Base-by-base conservation (phyloP, 1,140 invertebrate genomes). In the Bilobella aurantiaca region DNA sequence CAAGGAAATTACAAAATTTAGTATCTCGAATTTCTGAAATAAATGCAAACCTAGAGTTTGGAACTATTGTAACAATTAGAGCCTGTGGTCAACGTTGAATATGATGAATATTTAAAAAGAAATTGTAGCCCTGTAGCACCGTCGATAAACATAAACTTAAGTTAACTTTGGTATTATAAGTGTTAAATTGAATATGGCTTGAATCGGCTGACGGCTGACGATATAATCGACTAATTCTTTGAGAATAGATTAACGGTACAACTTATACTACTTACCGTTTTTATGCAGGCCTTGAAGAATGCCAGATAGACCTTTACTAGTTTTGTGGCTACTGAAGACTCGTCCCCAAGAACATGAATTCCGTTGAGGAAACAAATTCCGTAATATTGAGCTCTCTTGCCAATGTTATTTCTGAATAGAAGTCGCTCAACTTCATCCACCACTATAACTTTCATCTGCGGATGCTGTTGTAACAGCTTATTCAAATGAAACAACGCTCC, bases 281-380 rank as follows among this genome's bases (percentile, higher is more conserved):
- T 91, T 18, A 93, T 83, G 49, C 87, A 86, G 57, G 92, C 89
- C 80, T 94, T 96, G 79, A 98, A 98, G 74, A 98, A 93, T 0
- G 89, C 86, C 75, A 98, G 94, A 77, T 97, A 98, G n/a, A 98
- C 86, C 62, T 86, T 81, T 14, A 98, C 87, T 18, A 98, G 78
- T 71, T 84, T 86, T 66, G 84, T 84, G 0, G 94, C 93, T 21
- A 96, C 79, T 59, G 87, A 81, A 1, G 80, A 79, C 58, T 93
- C 87, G 12, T 88, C 85, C 31, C 84, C 82, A 14, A 82, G 78
- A 47, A 91, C 78, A 69, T 86, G 81, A 71, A 90, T 86, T 75
- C 93, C 90, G 46, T 88, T 88, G 21, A 98, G 78, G 75, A 96
- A 91, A 75, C 94, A 97, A 21, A 98, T 82, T 0, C 88, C 86